These are phyloP conservation scores for Synchiropus splendidus DNA, from an alignment of 2,113 vertebrate genomes.

Conservation along the genomic window DNA sequence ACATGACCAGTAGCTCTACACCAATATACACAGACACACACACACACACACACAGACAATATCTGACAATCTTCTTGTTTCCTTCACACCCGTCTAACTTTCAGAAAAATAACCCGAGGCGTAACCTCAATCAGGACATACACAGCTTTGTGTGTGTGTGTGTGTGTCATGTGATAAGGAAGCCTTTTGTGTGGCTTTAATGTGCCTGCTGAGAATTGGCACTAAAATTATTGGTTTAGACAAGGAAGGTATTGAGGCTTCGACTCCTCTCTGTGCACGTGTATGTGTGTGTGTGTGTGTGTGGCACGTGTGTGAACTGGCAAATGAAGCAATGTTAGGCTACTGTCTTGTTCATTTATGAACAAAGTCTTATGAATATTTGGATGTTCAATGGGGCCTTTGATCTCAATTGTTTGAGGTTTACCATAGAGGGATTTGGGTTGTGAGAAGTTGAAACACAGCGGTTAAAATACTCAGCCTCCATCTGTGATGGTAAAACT, in stretches of 20 bases:
- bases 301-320: not conserved
- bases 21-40: constrained; percentile 4
- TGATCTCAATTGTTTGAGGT: not conserved
- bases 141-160: constrained; percentile 8
- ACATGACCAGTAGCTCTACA: not conserved
- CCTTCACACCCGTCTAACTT: not conserved
- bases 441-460: not conserved
- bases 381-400: not conserved
- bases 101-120: constrained; percentile 25
- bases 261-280: not conserved
- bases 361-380: not conserved
- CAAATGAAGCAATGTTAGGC: not conserved
- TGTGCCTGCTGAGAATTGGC: constrained; percentile 26
- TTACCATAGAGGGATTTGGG: not conserved
- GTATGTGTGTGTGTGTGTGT: constrained; percentile 1
- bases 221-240: constrained; percentile 25
- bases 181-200: constrained; percentile 9
- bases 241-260: constrained; percentile 18
- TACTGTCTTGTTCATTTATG: too few relatives aligned
- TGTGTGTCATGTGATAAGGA: not conserved
- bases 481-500: too few relatives aligned
- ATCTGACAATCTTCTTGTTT: constrained; percentile 16
- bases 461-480: too few relatives aligned
- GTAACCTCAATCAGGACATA: constrained; percentile 29
- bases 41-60: constrained; percentile 6